A percentile compares a stretch with the other conserved stretches of the same genome.
phyloP scores from a whole-genome alignment of 1,140 invertebrate genomes.

The Caenorhabditis brenneri region DNA sequence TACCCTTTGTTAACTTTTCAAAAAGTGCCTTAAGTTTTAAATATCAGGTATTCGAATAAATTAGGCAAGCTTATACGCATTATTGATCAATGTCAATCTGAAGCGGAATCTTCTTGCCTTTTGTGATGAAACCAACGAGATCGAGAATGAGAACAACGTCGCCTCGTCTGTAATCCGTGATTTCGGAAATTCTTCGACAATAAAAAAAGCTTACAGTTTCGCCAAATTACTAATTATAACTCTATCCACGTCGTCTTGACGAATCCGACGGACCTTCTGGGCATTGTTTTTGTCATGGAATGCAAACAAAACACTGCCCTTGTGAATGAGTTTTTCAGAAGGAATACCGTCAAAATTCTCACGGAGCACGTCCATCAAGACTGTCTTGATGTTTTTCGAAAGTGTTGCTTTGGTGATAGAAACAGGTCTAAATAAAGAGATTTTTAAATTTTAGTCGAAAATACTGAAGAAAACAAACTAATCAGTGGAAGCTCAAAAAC shows the following conservation, averaged over 20 bases:
- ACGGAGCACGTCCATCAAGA: not conserved
- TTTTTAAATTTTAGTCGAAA: not conserved
- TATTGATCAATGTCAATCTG: not conserved
- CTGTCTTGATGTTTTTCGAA: not conserved
- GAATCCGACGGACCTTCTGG: constrained; percentile 6
- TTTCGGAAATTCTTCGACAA: not conserved
- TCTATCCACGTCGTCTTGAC: not conserved
- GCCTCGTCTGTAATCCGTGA: not conserved
- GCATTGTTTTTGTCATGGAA: not conserved
- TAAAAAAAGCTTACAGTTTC: not conserved
- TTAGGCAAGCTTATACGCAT: not conserved
- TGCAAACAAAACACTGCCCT: not conserved
- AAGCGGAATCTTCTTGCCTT: not conserved
- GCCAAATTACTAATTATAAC: not conserved
- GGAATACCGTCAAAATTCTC: not conserved
- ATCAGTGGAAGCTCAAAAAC: too few relatives aligned
- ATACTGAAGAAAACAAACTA: not conserved
- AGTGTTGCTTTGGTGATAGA: not conserved
- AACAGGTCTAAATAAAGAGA: not conserved
- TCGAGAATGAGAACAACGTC: not conserved
- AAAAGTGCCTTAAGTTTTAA: constrained; percentile 16
- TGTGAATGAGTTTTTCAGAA: not conserved
- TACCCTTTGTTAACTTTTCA: not conserved
- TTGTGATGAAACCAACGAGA: not conserved
- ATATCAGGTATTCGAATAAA: not conserved